phyloP scores from a whole-genome alignment of 2,113 vertebrate species.

The Cyphomyrus plagiostoma region DNA sequence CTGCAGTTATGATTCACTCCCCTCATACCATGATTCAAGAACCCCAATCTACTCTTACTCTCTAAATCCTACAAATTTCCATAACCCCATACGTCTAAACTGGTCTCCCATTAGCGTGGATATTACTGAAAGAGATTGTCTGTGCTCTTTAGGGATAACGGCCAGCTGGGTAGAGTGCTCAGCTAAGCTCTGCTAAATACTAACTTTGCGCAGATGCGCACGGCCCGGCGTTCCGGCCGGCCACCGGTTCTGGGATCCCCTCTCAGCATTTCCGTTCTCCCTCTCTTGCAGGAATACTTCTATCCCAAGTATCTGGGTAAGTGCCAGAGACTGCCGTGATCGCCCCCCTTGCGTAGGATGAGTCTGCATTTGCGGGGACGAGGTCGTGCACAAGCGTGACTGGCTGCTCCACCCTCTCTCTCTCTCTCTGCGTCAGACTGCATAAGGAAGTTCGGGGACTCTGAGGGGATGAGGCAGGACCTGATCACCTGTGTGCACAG shows the following conservation, averaged over 20 bases:
- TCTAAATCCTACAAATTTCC: not conserved
- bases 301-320: conserved; percentile 89
- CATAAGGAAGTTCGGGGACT: conserved; percentile 67
- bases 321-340: conserved; percentile 39
- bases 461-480: conserved; percentile 66
- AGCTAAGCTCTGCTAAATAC: not conserved
- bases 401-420: not conserved
- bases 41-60: not conserved
- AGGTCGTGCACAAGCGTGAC: too few species aligned
- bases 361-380: not conserved
- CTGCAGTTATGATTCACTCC: not conserved
- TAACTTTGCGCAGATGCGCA: not conserved
- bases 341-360: not conserved
- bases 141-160: not conserved
- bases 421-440: conserved; percentile 63
- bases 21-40: not conserved
- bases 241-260: not conserved
- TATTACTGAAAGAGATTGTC: not conserved
- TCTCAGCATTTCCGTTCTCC: conserved; percentile 16
- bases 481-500: conserved; percentile 86
- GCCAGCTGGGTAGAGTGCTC: not conserved
- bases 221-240: too few species aligned
- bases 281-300: conserved; percentile 79
- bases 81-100: not conserved
- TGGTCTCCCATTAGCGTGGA: not conserved